Percentiles rank a stretch among this genome's conserved stretches.
Evolutionary conservation across 2,888 invertebrate species (phyloP).

Genomic region (Saturnia japonica): DNA sequence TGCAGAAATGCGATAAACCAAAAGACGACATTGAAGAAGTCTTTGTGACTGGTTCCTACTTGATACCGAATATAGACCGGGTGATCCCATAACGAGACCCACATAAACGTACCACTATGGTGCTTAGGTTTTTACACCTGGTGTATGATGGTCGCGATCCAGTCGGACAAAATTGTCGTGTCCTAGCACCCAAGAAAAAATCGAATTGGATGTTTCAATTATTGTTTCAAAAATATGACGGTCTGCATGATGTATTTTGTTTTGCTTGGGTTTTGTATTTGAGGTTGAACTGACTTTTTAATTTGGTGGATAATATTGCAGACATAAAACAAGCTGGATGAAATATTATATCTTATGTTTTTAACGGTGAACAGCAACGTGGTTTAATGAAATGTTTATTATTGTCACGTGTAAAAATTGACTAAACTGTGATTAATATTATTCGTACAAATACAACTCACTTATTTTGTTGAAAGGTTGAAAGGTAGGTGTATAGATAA

Average conservation of each 20-base stretch:
- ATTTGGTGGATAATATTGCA: neutral
- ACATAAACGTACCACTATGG: too few species aligned
- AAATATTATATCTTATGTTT: neutral
- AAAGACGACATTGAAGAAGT: too few species aligned
- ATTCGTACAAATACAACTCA: neutral
- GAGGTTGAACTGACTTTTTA: neutral
- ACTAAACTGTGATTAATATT: neutral
- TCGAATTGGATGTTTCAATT: neutral
- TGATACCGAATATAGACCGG: too few species aligned
- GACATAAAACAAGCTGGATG: neutral
- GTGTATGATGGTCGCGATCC: too few species aligned
- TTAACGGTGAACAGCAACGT: neutral
- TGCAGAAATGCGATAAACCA: too few species aligned
- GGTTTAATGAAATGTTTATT: neutral
- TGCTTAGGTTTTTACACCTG: too few species aligned
- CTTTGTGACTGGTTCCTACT: too few species aligned
- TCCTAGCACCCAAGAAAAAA: too few species aligned
- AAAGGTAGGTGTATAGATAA: neutral
- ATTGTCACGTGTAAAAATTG: neutral
- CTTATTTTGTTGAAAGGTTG: neutral
- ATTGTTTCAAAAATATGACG: neutral
- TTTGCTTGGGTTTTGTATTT: slow-evolving; percentile 20
- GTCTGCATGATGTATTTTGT: slow-evolving; percentile 16
- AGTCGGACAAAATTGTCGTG: too few species aligned
- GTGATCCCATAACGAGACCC: too few species aligned